phyloP scores from a whole-genome alignment of 1,140 invertebrate genomes.

The Mizuhopecten yessoensis region DNA sequence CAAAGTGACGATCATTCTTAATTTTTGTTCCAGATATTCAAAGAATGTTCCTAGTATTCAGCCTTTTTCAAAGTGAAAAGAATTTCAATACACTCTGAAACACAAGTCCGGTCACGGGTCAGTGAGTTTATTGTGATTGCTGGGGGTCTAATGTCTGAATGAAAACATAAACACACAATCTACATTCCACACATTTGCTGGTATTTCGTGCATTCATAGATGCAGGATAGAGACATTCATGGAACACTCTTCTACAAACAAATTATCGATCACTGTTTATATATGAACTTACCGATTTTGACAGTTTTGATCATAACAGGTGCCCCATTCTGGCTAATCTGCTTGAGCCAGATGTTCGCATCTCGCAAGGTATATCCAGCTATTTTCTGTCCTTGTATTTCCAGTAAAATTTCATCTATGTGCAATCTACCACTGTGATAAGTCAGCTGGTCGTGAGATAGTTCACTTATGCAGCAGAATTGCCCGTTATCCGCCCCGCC shows the following conservation, averaged over 20 bases:
- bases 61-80: not conserved
- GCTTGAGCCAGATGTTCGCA: conserved; percentile 86
- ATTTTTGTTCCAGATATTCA: not conserved
- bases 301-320: conserved; percentile 86
- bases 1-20: not conserved
- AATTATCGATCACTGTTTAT: not conserved
- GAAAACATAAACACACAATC: conserved; percentile 25
- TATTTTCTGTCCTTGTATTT: conserved; percentile 87
- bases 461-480: conserved; percentile 85
- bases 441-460: conserved; percentile 83
- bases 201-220: not conserved
- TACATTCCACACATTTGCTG: not conserved
- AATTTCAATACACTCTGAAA: not conserved
- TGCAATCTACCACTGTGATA: conserved; percentile 83
- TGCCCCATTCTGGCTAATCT: conserved; percentile 86
- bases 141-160: conserved; percentile 26
- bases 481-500: conserved; percentile 87
- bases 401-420: conserved; percentile 85
- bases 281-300: conserved; percentile 84
- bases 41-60: not conserved
- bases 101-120: conserved; percentile 10
- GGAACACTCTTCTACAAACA: not conserved
- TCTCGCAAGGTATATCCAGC: conserved; percentile 87
- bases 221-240: not conserved
- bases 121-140: conserved; percentile 16